These are phyloP conservation scores for Drosophila kohkoa DNA, from an alignment of 1,140 invertebrate species.

Conservation along the genomic window DNA sequence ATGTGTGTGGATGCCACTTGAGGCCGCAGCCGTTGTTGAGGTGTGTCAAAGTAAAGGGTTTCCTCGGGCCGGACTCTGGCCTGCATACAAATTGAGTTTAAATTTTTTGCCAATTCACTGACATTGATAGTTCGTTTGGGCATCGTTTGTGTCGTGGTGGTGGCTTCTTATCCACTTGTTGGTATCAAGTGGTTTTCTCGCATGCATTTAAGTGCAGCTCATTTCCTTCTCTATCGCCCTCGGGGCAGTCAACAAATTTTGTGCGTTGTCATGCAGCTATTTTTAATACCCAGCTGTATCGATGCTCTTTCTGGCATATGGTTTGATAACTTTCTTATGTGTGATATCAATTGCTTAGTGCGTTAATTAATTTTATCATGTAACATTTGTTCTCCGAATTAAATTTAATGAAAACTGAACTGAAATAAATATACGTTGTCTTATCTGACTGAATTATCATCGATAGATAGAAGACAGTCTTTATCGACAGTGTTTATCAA, in stretches of 20 bases:
- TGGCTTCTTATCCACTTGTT: slow-evolving; percentile 84
- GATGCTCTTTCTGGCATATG: not conserved
- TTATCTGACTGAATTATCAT: too few relatives aligned
- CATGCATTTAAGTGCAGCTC: slow-evolving; percentile 83
- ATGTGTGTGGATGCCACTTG: slow-evolving; percentile 61
- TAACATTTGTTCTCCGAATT: too few relatives aligned
- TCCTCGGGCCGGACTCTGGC: slow-evolving; percentile 66
- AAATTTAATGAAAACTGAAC: too few relatives aligned
- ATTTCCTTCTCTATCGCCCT: slow-evolving; percentile 75
- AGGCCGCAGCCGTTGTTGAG: slow-evolving; percentile 64
- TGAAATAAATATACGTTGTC: too few relatives aligned
- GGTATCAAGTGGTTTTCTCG: slow-evolving; percentile 83
- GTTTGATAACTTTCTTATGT: not conserved
- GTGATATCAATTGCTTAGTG: not conserved
- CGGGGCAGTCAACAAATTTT: slow-evolving; percentile 43
- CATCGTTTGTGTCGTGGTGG: slow-evolving; percentile 83
- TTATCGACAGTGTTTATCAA: too few relatives aligned
- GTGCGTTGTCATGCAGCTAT: slow-evolving; percentile 72
- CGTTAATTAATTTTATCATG: not conserved
- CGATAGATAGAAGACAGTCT: too few relatives aligned
- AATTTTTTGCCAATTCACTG: slow-evolving; percentile 84
- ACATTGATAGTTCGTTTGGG: slow-evolving; percentile 84
- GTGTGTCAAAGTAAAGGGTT: slow-evolving; percentile 81
- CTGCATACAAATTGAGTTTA: slow-evolving; percentile 84
- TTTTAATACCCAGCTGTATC: slow-evolving; percentile 59